Conservation (phyloP, 2,113 vertebrate species). For the Mungos mungo region DNA sequence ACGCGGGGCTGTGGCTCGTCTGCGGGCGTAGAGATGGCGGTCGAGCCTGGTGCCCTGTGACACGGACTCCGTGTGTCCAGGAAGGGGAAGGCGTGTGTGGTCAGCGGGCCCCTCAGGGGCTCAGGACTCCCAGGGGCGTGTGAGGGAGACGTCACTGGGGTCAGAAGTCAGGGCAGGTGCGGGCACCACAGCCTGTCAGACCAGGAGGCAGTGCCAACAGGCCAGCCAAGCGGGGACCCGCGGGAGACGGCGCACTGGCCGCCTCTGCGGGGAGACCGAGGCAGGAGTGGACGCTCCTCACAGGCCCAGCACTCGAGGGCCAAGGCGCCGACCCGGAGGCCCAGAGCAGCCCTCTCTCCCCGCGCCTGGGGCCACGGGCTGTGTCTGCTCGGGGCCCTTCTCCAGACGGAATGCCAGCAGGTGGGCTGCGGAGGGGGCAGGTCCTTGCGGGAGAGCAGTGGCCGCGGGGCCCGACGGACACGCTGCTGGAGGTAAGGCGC, state of each 20-base stretch:
- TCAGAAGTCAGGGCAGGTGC: background rate
- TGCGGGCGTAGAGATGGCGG: too few relatives aligned
- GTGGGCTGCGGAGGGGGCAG: too few relatives aligned
- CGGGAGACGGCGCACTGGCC: rapidly evolving
- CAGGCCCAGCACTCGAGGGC: background rate
- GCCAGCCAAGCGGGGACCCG: background rate
- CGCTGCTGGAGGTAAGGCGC: background rate
- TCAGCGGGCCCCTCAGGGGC: background rate
- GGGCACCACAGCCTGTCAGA: background rate
- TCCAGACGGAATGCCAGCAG: too few relatives aligned
- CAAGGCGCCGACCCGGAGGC: rapidly evolving
- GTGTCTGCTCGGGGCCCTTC: background rate
- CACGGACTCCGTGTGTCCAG: rapidly evolving
- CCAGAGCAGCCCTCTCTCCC: rapidly evolving
- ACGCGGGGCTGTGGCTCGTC: background rate
- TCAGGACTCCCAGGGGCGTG: background rate
- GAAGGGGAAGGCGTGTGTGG: background rate
- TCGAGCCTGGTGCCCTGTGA: rapidly evolving
- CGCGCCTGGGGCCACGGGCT: background rate
- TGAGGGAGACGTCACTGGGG: background rate
- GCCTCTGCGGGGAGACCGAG: rapidly evolving
- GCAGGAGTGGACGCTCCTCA: rapidly evolving
- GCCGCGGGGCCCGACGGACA: rapidly evolving
- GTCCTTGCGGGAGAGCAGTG: too few relatives aligned
- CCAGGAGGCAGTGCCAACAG: background rate